A percentile compares a stretch with the other conserved stretches of the same genome.
phyloP scores from a whole-genome alignment of 2,797 vertebrate species.

The Spondyliosoma cantharus region DNA sequence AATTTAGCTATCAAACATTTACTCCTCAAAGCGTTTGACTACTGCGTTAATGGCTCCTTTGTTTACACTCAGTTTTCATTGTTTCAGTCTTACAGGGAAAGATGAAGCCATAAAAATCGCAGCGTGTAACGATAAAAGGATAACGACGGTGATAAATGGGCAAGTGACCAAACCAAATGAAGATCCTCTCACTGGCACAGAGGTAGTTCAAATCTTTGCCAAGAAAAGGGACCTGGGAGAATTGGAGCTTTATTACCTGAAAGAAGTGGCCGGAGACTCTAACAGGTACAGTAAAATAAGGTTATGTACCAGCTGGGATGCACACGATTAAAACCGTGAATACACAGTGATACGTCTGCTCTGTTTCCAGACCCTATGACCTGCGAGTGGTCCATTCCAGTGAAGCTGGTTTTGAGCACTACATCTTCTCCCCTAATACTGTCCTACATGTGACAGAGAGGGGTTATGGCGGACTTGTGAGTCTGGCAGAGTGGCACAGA shows the following conservation, averaged over 20 bases:
- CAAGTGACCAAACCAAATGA: slow-evolving; percentile 14
- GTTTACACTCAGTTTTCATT: slow-evolving; percentile 21
- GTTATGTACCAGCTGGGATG: neutral
- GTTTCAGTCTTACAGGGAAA: slow-evolving; percentile 47
- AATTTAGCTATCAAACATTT: neutral
- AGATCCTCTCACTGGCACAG: slow-evolving; percentile 66
- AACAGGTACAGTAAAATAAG: slow-evolving; percentile 78
- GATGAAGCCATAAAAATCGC: slow-evolving; percentile 24
- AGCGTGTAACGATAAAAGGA: slow-evolving; percentile 30
- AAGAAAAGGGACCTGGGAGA: slow-evolving; percentile 67
- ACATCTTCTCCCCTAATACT: slow-evolving; percentile 84
- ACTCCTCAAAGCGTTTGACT: neutral
- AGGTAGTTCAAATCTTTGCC: slow-evolving; percentile 76
- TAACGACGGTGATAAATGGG: slow-evolving; percentile 6
- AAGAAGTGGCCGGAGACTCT: slow-evolving; percentile 72
- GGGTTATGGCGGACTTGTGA: slow-evolving; percentile 76
- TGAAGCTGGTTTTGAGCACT: slow-evolving; percentile 84
- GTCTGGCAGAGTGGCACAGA: slow-evolving; percentile 84
- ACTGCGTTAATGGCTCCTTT: neutral
- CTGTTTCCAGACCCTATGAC: slow-evolving; percentile 84
- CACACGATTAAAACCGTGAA: neutral
- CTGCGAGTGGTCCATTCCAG: slow-evolving; percentile 78
- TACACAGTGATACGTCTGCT: neutral
- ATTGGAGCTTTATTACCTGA: slow-evolving; percentile 83
- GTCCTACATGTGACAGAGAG: slow-evolving; percentile 83